Percentiles rank a stretch among this genome's conserved stretches.
Conservation (phyloP, 1,140 invertebrate species). For the Tetramorium parvispinum region DNA sequence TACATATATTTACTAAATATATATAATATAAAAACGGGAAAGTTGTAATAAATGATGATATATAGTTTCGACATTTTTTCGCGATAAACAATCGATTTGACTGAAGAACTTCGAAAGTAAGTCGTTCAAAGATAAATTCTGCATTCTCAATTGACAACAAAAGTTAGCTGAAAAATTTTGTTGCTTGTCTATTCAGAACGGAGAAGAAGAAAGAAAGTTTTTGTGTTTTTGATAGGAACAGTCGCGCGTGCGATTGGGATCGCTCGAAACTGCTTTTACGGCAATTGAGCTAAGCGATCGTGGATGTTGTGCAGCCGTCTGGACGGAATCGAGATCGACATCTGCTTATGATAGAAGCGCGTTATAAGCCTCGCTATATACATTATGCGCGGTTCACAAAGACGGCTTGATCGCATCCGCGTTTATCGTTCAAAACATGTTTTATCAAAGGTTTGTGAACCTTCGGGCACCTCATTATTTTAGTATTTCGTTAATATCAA, state of each 20-base stretch:
- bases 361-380: constrained; percentile 79
- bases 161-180: background rate
- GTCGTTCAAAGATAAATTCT: background rate
- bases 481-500: background rate
- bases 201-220: background rate
- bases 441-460: background rate
- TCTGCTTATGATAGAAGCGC: constrained; percentile 83
- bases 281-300: constrained; percentile 83
- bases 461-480: too few species aligned
- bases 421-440: constrained; percentile 48
- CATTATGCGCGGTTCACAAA: constrained; percentile 66
- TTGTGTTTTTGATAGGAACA: constrained; percentile 47
- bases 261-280: constrained; percentile 80
- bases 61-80: background rate
- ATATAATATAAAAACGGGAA: background rate
- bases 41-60: background rate
- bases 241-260: constrained; percentile 34
- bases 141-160: background rate
- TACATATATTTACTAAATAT: too few species aligned
- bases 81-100: background rate
- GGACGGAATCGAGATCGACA: constrained; percentile 79
- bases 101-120: background rate
- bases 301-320: constrained; percentile 67
- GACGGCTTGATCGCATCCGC: constrained; percentile 62
- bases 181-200: background rate